Percentiles rank a stretch among this genome's conserved stretches.
phyloP scores from a whole-genome alignment of 2,888 invertebrate species.

The Melinopterus prodromus region DNA sequence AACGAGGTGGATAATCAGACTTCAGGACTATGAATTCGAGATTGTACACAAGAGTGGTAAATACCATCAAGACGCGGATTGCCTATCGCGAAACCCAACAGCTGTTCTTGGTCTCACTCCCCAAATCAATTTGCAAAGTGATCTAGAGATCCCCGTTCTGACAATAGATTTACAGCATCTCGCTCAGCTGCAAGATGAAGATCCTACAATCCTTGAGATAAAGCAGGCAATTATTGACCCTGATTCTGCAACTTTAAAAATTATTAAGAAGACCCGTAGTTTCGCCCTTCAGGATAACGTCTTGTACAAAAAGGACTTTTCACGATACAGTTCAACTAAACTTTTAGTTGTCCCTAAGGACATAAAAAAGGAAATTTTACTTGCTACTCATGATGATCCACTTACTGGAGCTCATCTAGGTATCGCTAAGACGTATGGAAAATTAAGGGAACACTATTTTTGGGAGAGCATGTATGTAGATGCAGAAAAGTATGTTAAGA shows the following conservation, averaged over 20 bases:
- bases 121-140: background rate
- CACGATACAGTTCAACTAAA: conserved; percentile 15
- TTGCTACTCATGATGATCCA: background rate
- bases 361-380: background rate
- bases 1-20: conserved; percentile 36
- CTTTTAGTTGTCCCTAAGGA: background rate
- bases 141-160: background rate
- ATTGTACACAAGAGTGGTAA: conserved; percentile 36
- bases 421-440: background rate
- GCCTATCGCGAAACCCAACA: conserved; percentile 12
- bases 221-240: no score
- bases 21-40: conserved; percentile 37
- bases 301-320: background rate
- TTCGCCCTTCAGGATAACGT: background rate
- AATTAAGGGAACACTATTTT: background rate
- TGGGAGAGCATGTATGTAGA: background rate
- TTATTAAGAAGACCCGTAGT: conserved; percentile 17
- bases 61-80: conserved; percentile 32
- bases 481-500: background rate
- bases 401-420: background rate
- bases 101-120: background rate
- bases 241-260: no score
- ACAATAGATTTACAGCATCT: no score
- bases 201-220: no score
- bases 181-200: no score